Conservation (phyloP, 2,888 invertebrate genomes). For the Mactromeris polynyma region DNA sequence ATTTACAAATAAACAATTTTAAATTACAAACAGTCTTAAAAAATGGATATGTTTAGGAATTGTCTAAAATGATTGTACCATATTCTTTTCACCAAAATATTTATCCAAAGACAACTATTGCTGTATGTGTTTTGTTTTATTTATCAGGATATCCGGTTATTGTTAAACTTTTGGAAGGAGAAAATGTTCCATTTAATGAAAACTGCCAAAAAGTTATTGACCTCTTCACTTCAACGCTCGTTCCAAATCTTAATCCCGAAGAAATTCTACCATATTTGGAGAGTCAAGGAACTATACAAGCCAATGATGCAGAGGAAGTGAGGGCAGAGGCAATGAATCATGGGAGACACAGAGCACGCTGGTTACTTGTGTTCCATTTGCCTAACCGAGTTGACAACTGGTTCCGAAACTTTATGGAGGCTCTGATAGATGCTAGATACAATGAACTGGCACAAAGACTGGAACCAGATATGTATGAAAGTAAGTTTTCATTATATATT, state of each 20-base stretch:
- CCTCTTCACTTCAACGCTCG: conserved; percentile 31
- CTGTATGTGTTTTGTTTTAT: not conserved
- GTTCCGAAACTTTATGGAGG: conserved; percentile 51
- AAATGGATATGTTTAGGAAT: too few relatives aligned
- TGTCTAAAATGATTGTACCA: too few relatives aligned
- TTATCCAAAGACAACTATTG: too few relatives aligned
- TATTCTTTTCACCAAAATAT: too few relatives aligned
- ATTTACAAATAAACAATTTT: too few relatives aligned
- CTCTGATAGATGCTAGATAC: conserved; percentile 40
- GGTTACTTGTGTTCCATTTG: conserved; percentile 45
- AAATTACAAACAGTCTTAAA: too few relatives aligned
- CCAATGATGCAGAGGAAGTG: conserved; percentile 42
- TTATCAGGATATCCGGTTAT: conserved; percentile 57
- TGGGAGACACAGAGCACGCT: conserved; percentile 39
- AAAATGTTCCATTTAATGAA: conserved; percentile 39
- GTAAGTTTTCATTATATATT: conserved; percentile 37
- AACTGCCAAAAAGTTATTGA: conserved; percentile 48
- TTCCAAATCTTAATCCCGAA: conserved; percentile 35
- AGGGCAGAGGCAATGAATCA: conserved; percentile 53
- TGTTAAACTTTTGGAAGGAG: conserved; percentile 45
- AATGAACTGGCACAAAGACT: conserved; percentile 46
- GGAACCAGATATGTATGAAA: conserved; percentile 56
- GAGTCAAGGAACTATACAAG: conserved; percentile 22
- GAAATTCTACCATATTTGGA: conserved; percentile 38
- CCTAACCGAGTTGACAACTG: conserved; percentile 51